Evolutionary conservation across 2,113 vertebrate genomes (phyloP), one percentile per base, ranked within the genome.

Genomic region (Oxyura jamaicensis): DNA sequence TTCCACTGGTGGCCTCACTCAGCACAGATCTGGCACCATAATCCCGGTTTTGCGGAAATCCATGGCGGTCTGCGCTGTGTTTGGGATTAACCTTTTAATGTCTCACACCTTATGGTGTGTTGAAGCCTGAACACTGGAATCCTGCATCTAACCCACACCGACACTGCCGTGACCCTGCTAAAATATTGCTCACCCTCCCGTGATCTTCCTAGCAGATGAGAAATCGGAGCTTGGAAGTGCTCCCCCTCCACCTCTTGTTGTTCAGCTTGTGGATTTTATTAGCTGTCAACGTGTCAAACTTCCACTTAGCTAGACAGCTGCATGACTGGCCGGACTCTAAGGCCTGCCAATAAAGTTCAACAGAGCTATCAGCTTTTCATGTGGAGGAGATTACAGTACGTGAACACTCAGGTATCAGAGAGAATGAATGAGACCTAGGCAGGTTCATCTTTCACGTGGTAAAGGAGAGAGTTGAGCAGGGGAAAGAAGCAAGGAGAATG

Each of bases 251-350:
- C n/a, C 39, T 9, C 44, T 74, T 15, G 28, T 36, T 75, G 41
- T 87, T 59, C 87, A 39, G 82, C 90, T 46, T 80, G 77, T 23
- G 94, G 74, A 59, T 29, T 85, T 95, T 80, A 63, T n/a, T 86
- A 80, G 93, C 91, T 95, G 95, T 92, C 96, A 89, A 36, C 9
- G 44, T 65, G 91, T 93, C 93, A 56, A 33, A 91, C 35, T 79
- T 41, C 74, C 93, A 42, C 81, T 92, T 87, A 94, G 74, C 83
- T 36, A 77, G 69, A 59, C 94, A 96, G 94, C 94, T 96, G 95
- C 5, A 0, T 7, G 86, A 82, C 11, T 67, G 25, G 85, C 44
- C 78, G 39, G 79, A 4, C 42, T 39, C 91, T 48, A 3, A 50
- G 85, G 53, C 18, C 52, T 86, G 87, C 69, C 74, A 26, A 63